phyloP scores from a whole-genome alignment of 2,797 vertebrate species.

The Acanthurus leucopareius region DNA sequence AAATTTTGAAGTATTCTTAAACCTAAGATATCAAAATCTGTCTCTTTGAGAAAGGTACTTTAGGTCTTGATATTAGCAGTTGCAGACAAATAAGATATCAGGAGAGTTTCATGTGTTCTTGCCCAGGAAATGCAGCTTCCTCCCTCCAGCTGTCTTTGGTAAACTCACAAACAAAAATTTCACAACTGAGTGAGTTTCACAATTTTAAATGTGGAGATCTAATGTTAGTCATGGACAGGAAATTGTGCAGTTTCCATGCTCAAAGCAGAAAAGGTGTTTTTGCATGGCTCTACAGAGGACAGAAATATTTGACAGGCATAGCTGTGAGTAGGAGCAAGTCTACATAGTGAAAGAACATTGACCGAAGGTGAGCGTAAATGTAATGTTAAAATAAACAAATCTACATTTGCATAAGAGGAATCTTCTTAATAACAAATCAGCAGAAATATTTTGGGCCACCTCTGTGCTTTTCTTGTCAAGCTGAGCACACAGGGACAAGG shows the following conservation, averaged over 20 bases:
- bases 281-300: background rate
- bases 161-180: constrained; percentile 14
- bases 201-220: background rate
- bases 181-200: constrained; percentile 5
- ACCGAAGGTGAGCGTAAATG: background rate
- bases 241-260: background rate
- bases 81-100: background rate
- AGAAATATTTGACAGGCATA: background rate
- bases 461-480: background rate
- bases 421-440: too few relatives aligned
- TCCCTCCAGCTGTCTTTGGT: constrained; percentile 15
- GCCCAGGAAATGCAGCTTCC: background rate
- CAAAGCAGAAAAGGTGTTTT: background rate
- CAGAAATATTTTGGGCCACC: background rate
- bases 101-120: constrained; percentile 1
- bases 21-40: background rate
- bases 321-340: background rate
- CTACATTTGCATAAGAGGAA: background rate
- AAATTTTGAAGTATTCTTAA: background rate
- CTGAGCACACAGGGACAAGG: too few relatives aligned
- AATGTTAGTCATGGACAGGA: background rate
- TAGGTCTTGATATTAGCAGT: background rate
- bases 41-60: background rate
- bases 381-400: background rate
- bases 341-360: background rate